Percentiles rank a stretch among this genome's conserved stretches.
Conservation (phyloP, 1,140 invertebrate genomes). For the Cherax quadricarinatus region DNA sequence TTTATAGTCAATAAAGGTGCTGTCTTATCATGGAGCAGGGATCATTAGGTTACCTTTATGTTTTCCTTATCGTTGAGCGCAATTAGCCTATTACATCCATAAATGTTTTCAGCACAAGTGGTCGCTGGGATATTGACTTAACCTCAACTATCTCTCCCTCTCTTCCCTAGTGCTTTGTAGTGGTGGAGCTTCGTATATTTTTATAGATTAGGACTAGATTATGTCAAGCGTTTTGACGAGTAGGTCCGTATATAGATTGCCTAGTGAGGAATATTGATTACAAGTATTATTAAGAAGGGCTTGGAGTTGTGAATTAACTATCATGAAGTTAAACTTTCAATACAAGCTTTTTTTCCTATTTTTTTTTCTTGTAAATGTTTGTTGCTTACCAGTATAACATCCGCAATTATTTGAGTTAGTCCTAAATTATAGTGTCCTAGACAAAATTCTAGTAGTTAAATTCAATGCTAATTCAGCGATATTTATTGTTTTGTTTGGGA, state of each 20-base stretch:
- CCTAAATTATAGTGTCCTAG: too few species aligned
- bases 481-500: too few species aligned
- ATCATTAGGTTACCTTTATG: neutral
- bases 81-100: conserved; percentile 12
- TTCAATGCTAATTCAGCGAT: too few species aligned
- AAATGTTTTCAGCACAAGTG: neutral
- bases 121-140: too few species aligned
- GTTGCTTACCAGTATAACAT: too few species aligned
- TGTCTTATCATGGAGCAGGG: neutral
- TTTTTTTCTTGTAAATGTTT: too few species aligned
- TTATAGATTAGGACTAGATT: neutral
- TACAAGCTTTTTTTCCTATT: too few species aligned
- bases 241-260: neutral
- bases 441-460: too few species aligned
- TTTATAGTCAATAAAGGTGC: conserved; percentile 19
- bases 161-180: neutral
- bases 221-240: neutral
- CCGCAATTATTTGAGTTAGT: too few species aligned
- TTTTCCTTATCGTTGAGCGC: too few species aligned
- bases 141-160: neutral
- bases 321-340: too few species aligned
- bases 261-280: neutral
- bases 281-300: neutral
- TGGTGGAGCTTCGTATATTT: neutral
- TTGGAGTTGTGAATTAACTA: too few species aligned